phyloP scores from a whole-genome alignment of 2,888 invertebrate species.

The Galeopsomyia nigrocyanea region DNA sequence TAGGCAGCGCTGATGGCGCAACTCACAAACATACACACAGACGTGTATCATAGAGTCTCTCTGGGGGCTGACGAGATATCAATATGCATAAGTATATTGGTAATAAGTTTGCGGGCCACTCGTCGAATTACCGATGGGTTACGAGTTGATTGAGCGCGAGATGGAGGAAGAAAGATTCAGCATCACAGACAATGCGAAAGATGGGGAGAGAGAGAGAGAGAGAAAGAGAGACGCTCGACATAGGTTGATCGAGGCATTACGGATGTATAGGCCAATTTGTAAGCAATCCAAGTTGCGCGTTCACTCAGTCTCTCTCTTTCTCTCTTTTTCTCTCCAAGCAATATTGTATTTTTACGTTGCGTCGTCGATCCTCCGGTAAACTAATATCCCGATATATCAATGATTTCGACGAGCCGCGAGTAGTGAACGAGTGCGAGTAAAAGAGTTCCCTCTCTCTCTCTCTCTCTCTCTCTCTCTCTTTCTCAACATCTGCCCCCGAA shows the following conservation, averaged over 20 bases:
- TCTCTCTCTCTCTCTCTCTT: constrained; percentile 44
- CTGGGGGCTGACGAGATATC: constrained; percentile 6
- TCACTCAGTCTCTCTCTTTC: no score
- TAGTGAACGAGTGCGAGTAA: constrained; percentile 3
- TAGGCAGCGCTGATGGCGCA: background rate
- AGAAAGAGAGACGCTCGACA: constrained; percentile 49
- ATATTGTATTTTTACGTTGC: constrained; percentile 67
- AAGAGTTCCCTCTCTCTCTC: constrained; percentile 43
- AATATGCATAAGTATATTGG: constrained; percentile 39
- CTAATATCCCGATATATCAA: constrained; percentile 19
- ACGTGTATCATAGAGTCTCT: constrained; percentile 7
- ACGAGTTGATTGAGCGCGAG: constrained; percentile 32
- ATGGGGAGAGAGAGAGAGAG: constrained; percentile 9
- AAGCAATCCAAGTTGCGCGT: constrained; percentile 67
- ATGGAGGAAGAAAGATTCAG: no score
- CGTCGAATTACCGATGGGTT: constrained; percentile 27
- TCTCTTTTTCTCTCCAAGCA: constrained; percentile 54
- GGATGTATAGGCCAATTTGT: constrained; percentile 69
- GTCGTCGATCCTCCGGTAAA: constrained; percentile 46
- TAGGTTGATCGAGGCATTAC: constrained; percentile 64
- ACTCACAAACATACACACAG: background rate
- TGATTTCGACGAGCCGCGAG: background rate
- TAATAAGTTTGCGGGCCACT: constrained; percentile 17
- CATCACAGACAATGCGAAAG: background rate
- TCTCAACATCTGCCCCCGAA: constrained; percentile 68